Evolutionary conservation across 2,113 vertebrate species (phyloP).

Genomic region (Sphyrna mokarran): DNA sequence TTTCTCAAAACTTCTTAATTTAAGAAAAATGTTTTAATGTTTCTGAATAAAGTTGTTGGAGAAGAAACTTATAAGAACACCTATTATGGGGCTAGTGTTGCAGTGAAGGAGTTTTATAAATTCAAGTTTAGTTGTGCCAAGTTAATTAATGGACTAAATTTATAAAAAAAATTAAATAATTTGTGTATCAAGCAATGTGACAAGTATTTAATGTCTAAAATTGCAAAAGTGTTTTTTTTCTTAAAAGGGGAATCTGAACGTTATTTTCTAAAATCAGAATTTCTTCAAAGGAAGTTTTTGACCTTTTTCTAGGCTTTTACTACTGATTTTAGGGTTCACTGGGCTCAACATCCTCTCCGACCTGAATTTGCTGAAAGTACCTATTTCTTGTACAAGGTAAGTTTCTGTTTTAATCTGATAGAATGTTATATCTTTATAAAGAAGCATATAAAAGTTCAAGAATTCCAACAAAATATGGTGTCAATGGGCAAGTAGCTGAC

Average conservation of each 20-base stretch:
- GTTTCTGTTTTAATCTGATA: slow-evolving; percentile 31
- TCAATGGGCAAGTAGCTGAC: neutral
- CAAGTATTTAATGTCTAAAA: neutral
- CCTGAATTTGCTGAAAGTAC: slow-evolving; percentile 98
- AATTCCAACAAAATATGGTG: neutral
- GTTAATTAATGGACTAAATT: neutral
- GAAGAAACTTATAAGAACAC: neutral
- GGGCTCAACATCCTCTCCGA: slow-evolving; percentile 93
- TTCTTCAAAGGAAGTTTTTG: neutral
- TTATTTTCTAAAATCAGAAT: neutral
- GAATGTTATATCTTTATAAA: neutral
- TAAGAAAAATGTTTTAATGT: neutral
- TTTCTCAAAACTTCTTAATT: neutral
- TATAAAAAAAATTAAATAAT: neutral
- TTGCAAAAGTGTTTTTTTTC: neutral
- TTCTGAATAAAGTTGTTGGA: neutral
- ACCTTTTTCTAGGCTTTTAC: slow-evolving; percentile 79
- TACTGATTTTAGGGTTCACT: slow-evolving; percentile 95
- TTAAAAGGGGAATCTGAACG: neutral
- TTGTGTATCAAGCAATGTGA: neutral
- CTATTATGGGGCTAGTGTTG: neutral
- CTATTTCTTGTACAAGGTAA: slow-evolving; percentile 96
- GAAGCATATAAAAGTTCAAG: neutral
- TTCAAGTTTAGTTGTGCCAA: neutral
- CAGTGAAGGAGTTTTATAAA: neutral